Percentiles rank a stretch among this genome's conserved stretches.
These are phyloP conservation scores for Anthonomus grandis DNA, from an alignment of 1,140 invertebrate species.

Conservation along the genomic window DNA sequence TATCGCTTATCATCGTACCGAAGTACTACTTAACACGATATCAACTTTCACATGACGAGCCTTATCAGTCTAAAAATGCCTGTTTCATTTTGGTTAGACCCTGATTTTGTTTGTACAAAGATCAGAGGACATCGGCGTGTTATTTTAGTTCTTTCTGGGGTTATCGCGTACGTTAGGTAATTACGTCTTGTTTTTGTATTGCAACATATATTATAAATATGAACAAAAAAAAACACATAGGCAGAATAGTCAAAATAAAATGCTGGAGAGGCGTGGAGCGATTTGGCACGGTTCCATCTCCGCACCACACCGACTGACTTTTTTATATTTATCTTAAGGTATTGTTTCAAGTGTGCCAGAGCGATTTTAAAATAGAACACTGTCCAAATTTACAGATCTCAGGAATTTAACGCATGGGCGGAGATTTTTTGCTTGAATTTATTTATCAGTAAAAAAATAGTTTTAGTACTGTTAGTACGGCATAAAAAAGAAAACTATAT, in stretches of 20 bases:
- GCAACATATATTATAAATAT: conserved; percentile 5
- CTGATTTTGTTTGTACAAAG: background rate
- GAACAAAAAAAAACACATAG: conserved; percentile 2
- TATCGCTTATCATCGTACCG: too few species aligned
- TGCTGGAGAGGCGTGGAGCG: conserved; percentile 18
- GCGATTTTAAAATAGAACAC: conserved; percentile 26
- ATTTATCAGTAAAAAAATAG: too few species aligned
- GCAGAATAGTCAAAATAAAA: conserved; percentile 23
- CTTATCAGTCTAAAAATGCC: background rate
- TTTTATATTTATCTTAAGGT: conserved; percentile 29
- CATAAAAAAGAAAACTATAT: too few species aligned
- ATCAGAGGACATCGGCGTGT: background rate
- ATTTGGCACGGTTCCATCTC: conserved; percentile 23
- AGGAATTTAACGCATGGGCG: conserved; percentile 20
- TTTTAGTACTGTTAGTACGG: too few species aligned
- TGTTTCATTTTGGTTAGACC: background rate
- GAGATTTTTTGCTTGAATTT: too few species aligned
- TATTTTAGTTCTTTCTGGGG: background rate
- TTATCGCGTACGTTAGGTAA: background rate
- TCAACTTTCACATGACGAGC: too few species aligned
- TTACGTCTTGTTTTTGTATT: background rate
- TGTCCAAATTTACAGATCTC: conserved; percentile 26
- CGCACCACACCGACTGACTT: too few species aligned
- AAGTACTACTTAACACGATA: too few species aligned
- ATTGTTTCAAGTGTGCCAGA: conserved; percentile 28